Evolutionary conservation across 2,888 invertebrate genomes (phyloP), one percentile per base, ranked within the genome.

Genomic region (Argynnis bischoffii): DNA sequence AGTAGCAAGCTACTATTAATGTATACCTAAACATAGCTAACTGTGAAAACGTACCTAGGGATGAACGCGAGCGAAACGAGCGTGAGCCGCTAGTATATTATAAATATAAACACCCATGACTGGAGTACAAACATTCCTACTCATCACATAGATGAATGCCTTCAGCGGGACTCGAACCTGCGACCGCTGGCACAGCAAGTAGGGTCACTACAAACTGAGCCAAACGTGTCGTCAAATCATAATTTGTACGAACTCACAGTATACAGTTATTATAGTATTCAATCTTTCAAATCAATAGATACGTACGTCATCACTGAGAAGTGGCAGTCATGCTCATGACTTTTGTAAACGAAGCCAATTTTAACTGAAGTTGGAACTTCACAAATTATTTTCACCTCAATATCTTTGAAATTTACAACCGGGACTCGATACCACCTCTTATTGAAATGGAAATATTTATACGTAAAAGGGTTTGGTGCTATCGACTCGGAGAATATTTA

Each of bases 331-430:
- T 71, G 59, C 35, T 69, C 74, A 77, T 80, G 84, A 78, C 76
- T 78, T 76, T 78, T 66, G 64, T 78, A 84, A 86, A 86, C 79
- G 83, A 86, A 83, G 83, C 78, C 84, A 86, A 86, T 86, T 77
- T 72, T 69, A 51, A 65, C 54, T 64, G 57, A 59, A 67, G 69
- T 60, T 64, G 56, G 59, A 65, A 64, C 57, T 47, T 48, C 69
- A 53, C 46, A 61, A 72, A 69, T 72, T 68, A 67, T 69, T 71
- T 69, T 60, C 64, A 60, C 63, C 63, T 72, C 56, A 67, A 65
- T 46, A 69, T 69, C 66, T 69, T 56, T 55, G 47, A 59, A 67
- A 55, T 67, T 70, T 61, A 64, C 51, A 57, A 55, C 67, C 21
- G 56, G 61, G 59, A 53, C 35, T 66, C 26, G 66, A 51, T 63